phyloP scores from a whole-genome alignment of 2,888 invertebrate species.

The Zonitis immaculata region DNA sequence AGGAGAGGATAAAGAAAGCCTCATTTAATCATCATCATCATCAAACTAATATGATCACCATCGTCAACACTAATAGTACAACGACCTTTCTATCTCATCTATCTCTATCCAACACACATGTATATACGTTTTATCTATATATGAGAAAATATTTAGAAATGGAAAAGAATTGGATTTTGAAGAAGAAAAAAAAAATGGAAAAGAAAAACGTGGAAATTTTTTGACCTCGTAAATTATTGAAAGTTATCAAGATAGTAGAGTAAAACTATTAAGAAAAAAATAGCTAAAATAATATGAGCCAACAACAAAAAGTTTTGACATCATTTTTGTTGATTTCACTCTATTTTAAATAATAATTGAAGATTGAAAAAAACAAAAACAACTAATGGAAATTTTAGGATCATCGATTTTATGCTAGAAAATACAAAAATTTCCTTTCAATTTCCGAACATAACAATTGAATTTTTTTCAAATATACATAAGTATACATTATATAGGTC shows the following conservation, averaged over 20 bases:
- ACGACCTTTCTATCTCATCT: conserved; percentile 26
- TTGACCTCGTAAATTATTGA: conserved; percentile 15
- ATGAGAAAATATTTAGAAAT: conserved; percentile 9
- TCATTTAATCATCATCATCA: conserved; percentile 18
- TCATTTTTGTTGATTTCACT: not conserved
- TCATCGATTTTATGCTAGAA: too few relatives aligned
- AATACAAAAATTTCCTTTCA: not conserved
- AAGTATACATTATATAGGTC: too few relatives aligned
- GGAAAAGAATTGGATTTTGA: conserved; percentile 14
- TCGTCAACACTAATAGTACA: conserved; percentile 14
- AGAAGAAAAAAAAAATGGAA: too few relatives aligned
- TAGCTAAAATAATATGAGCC: not conserved
- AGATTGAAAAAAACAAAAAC: too few relatives aligned
- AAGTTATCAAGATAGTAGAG: conserved; percentile 2
- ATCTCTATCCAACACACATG: not conserved
- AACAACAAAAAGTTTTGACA: not conserved
- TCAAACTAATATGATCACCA: not conserved
- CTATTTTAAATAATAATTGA: too few relatives aligned
- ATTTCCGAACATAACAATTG: not conserved
- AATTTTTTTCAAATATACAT: too few relatives aligned
- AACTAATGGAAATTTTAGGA: too few relatives aligned
- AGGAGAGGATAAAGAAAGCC: conserved; percentile 24
- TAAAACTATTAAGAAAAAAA: not conserved
- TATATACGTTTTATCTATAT: not conserved
- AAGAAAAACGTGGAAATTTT: conserved; percentile 5